Percentiles rank a stretch among this genome's conserved stretches.
Conservation (phyloP, 2,113 vertebrate genomes). For the Oceanodroma tethys region DNA sequence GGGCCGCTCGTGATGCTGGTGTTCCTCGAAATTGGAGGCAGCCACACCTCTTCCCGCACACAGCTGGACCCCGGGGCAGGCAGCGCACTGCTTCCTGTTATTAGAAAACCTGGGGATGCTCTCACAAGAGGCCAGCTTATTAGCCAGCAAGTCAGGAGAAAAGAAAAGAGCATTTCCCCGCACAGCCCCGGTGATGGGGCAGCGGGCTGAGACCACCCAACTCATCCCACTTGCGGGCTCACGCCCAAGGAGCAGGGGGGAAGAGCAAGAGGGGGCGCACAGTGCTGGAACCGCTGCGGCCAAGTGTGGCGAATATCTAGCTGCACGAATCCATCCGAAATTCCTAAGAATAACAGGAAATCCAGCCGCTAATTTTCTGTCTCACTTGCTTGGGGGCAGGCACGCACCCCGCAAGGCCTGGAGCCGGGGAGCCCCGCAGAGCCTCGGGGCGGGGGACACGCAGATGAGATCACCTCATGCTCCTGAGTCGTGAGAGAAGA, state of each 20-base stretch:
- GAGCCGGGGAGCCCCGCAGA: neutral
- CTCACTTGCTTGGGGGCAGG: neutral
- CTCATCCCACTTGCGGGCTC: neutral
- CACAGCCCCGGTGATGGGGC: fast-evolving
- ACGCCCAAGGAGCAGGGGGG: neutral
- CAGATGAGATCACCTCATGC: neutral
- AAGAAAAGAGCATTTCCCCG: neutral
- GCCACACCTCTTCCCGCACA: constrained; percentile 6
- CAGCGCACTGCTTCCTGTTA: neutral
- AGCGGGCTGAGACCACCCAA: fast-evolving
- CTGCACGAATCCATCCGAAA: neutral
- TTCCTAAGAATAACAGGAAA: constrained; percentile 18
- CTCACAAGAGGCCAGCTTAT: neutral
- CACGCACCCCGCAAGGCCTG: fast-evolving
- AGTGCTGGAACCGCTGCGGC: fast-evolving
- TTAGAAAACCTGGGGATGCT: constrained; percentile 34
- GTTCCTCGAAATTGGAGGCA: constrained; percentile 32
- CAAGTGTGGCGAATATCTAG: fast-evolving
- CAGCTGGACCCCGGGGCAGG: neutral
- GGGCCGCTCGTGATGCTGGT: neutral
- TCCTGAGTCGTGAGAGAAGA: neutral
- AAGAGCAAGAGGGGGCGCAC: neutral
- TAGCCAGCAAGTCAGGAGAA: neutral
- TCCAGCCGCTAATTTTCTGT: neutral
- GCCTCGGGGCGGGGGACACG: fast-evolving